These are phyloP conservation scores for Colletes latitarsis DNA, from an alignment of 1,140 invertebrate species.

Conservation along the genomic window DNA sequence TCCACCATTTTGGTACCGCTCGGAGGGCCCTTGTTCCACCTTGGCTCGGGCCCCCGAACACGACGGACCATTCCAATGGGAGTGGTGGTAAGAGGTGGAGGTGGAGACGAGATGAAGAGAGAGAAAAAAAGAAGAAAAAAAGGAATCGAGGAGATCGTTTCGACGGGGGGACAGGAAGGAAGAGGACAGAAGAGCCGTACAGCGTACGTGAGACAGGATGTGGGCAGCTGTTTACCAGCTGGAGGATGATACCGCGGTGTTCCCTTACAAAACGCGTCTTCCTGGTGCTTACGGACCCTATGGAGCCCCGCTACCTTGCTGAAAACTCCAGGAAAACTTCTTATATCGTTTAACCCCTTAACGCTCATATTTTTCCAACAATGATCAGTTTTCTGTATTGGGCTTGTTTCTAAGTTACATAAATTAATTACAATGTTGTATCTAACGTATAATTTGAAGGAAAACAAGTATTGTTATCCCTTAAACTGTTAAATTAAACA, in stretches of 20 bases:
- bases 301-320: background rate
- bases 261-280: constrained; percentile 43
- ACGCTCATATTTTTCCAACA: too few species aligned
- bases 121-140: constrained; percentile 27
- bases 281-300: constrained; percentile 6
- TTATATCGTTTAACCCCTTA: too few species aligned
- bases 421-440: too few species aligned
- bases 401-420: too few species aligned
- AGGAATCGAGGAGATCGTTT: background rate
- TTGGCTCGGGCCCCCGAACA: background rate
- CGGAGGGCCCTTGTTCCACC: constrained; percentile 19
- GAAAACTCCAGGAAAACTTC: background rate
- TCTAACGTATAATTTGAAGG: too few species aligned
- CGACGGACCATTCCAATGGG: too few species aligned
- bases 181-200: constrained; percentile 47
- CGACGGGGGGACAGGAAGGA: constrained; percentile 45
- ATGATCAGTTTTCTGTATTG: too few species aligned
- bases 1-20: constrained; percentile 65
- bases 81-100: background rate
- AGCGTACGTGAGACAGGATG: constrained; percentile 70
- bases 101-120: constrained; percentile 28
- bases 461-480: too few species aligned
- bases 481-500: too few species aligned
- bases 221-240: constrained; percentile 75
- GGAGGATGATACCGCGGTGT: constrained; percentile 65